Conservation (phyloP, 1,140 invertebrate species). For the Limonius californicus region DNA sequence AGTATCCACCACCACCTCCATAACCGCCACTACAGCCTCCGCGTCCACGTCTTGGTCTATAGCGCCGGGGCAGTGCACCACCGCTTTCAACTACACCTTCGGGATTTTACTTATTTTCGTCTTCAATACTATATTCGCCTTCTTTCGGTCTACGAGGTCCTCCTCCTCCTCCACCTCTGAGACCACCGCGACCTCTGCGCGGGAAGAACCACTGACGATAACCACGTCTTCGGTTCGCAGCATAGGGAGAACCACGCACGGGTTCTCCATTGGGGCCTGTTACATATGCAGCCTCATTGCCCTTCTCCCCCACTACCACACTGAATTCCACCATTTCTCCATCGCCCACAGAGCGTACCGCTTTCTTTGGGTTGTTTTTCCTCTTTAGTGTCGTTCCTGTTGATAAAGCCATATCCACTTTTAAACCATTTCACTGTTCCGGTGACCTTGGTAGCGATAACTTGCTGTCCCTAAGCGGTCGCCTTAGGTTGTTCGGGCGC, state of each 20-base stretch:
- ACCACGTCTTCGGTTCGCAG: conserved; percentile 84
- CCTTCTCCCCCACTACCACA: conserved; percentile 98
- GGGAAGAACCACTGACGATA: conserved; percentile 65
- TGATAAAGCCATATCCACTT: conserved; percentile 99
- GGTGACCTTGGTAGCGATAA: conserved; percentile 79
- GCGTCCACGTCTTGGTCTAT: conserved; percentile 49
- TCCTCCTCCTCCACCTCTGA: conserved; percentile 30
- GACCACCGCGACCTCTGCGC: conserved; percentile 45
- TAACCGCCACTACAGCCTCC: conserved; percentile 29
- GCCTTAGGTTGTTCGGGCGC: conserved; percentile 59
- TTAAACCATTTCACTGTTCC: conserved; percentile 98
- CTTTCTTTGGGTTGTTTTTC: conserved; percentile 99
- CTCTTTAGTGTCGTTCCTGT: conserved; percentile 97
- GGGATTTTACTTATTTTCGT: conserved; percentile 49
- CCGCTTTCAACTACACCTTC: conserved; percentile 45
- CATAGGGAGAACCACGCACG: conserved; percentile 94
- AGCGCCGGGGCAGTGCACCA: conserved; percentile 48
- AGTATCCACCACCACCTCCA: conserved; percentile 41
- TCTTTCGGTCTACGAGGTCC: conserved; percentile 17
- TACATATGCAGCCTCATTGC: conserved; percentile 95
- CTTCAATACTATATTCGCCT: conserved; percentile 24
- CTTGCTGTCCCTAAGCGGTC: conserved; percentile 58
- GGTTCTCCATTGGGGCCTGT: conserved; percentile 90
- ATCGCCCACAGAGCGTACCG: conserved; percentile 96
- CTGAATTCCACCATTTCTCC: conserved; percentile 98